Conservation (phyloP, 2,797 vertebrate species). For the Peromyscus eremicus region DNA sequence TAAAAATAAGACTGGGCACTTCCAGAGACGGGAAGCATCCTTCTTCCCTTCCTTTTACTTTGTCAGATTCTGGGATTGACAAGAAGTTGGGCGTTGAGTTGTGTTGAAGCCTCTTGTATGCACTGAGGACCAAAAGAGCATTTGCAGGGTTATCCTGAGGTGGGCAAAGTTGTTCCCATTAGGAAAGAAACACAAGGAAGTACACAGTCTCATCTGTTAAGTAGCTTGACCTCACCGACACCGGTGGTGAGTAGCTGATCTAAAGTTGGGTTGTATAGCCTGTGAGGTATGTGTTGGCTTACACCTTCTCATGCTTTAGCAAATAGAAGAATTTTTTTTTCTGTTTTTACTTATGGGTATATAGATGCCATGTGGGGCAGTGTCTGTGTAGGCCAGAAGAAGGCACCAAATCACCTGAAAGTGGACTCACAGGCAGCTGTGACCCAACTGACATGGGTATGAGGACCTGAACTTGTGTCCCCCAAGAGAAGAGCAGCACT, state of each 20-base stretch:
- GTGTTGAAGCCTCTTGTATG: background rate
- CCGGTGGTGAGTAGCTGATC: background rate
- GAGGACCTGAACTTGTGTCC: background rate
- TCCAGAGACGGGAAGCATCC: accelerated
- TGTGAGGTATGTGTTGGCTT: background rate
- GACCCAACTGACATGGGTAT: background rate
- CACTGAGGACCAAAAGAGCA: background rate
- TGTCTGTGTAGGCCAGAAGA: background rate
- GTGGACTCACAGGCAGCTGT: background rate
- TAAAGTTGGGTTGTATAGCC: background rate
- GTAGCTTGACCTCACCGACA: background rate
- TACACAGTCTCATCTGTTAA: background rate
- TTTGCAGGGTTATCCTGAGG: background rate
- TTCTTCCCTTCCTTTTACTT: background rate
- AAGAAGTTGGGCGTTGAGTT: background rate
- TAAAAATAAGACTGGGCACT: background rate
- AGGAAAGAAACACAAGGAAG: background rate
- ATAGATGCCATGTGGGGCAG: background rate
- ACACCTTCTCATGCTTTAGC: background rate
- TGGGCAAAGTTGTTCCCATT: background rate
- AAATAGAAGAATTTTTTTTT: background rate
- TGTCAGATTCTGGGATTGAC: background rate
- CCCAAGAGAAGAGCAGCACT: background rate
- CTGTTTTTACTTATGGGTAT: background rate
- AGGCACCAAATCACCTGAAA: background rate